Evolutionary conservation across 1,140 invertebrate species (phyloP).

Genomic region (Philopotamus ludificatus): DNA sequence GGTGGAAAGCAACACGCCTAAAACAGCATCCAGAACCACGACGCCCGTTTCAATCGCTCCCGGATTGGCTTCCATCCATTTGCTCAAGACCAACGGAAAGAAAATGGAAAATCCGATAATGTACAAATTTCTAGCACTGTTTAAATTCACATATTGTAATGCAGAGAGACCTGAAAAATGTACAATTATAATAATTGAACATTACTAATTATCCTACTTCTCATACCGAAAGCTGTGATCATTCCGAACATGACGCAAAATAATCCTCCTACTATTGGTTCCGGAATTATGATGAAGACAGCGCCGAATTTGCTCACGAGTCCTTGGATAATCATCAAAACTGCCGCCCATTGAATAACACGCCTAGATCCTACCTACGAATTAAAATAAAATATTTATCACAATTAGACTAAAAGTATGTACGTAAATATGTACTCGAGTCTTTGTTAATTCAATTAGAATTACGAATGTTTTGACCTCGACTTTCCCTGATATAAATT

Average conservation of each 20-base stretch:
- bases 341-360: slow-evolving; percentile 79
- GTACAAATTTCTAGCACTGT: slow-evolving; percentile 80
- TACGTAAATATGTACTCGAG: too few species aligned
- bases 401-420: too few species aligned
- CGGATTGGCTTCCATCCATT: slow-evolving; percentile 71
- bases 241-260: slow-evolving; percentile 88
- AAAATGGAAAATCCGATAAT: slow-evolving; percentile 87
- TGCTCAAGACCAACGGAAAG: slow-evolving; percentile 76
- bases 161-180: slow-evolving; percentile 66
- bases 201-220: too few species aligned
- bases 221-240: slow-evolving; percentile 73
- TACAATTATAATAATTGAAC: slow-evolving; percentile 10
- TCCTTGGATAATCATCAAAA: slow-evolving; percentile 77
- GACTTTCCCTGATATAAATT: too few species aligned
- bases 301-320: slow-evolving; percentile 81
- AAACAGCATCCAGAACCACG: slow-evolving; percentile 68
- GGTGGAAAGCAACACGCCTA: slow-evolving; percentile 78
- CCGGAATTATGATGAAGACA: slow-evolving; percentile 84
- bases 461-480: too few species aligned
- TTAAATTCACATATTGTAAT: slow-evolving; percentile 78
- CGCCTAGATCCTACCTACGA: slow-evolving; percentile 77
- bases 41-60: slow-evolving; percentile 69
- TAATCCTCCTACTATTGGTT: slow-evolving; percentile 84
- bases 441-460: too few species aligned
- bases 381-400: too few species aligned